These are phyloP conservation scores for Urocolius indicus DNA, from an alignment of 2,113 vertebrate genomes.

Conservation along the genomic window DNA sequence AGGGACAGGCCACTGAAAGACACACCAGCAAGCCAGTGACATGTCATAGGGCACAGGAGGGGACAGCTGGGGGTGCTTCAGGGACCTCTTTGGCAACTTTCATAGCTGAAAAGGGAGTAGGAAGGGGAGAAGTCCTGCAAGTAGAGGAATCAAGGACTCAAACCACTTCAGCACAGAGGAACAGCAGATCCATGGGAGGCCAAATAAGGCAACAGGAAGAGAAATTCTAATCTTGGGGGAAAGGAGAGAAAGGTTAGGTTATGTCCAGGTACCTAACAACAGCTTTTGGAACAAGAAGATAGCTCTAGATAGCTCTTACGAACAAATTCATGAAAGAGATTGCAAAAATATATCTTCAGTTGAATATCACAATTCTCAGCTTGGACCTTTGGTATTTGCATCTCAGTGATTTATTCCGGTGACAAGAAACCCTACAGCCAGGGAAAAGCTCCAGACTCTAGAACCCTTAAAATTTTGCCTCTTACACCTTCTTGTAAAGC, in stretches of 20 bases:
- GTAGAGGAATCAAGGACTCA: not conserved
- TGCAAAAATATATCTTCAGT: not conserved
- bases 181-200: not conserved
- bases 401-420: not conserved
- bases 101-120: not conserved
- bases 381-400: not conserved
- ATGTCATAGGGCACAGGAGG: rapidly evolving
- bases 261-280: not conserved
- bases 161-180: not conserved
- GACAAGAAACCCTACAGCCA: not conserved
- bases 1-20: not conserved
- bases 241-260: not conserved
- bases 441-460: not conserved
- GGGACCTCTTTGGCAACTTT: not conserved
- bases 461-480: not conserved
- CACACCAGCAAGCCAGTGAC: rapidly evolving
- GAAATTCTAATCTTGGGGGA: not conserved
- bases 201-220: not conserved
- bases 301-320: not conserved
- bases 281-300: not conserved
- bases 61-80: not conserved
- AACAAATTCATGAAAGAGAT: not conserved
- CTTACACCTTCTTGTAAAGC: not conserved
- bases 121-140: not conserved
- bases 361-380: not conserved